A percentile compares a stretch with the other conserved stretches of the same genome.
Conservation (phyloP, 1,140 invertebrate genomes). For the Nephotettix cincticeps region DNA sequence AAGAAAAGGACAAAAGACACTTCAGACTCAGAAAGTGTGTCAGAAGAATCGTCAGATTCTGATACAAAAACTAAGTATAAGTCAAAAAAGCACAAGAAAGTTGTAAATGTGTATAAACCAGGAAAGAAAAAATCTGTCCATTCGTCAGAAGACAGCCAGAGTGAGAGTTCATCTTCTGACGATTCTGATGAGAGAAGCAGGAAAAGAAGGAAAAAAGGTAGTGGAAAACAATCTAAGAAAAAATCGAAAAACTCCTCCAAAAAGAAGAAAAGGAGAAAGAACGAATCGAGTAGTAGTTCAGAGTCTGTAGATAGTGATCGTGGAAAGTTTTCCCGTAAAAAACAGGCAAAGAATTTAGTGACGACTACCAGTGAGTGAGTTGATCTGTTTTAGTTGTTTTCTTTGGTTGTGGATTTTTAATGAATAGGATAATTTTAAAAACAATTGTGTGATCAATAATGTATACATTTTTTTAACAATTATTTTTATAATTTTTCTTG, state of each 20-base stretch:
- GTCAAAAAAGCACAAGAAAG: conserved; percentile 34
- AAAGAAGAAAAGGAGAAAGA: conserved; percentile 24
- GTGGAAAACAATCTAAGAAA: conserved; percentile 30
- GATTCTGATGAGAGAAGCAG: conserved; percentile 28
- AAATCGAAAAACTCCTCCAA: conserved; percentile 25
- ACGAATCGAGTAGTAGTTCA: background rate
- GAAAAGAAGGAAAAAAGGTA: conserved; percentile 22
- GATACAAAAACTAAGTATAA: conserved; percentile 27
- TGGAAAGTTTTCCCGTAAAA: too few species aligned
- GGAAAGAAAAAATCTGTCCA: background rate
- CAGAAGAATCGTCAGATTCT: conserved; percentile 29
- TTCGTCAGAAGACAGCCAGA: conserved; percentile 29
- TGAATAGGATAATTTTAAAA: too few species aligned
- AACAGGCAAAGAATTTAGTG: too few species aligned
- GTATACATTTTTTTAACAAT: too few species aligned
- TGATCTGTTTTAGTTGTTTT: too few species aligned
- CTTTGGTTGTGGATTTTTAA: too few species aligned
- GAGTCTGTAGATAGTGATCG: background rate
- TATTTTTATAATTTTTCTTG: too few species aligned
- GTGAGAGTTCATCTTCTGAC: conserved; percentile 31
- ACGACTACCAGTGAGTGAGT: too few species aligned
- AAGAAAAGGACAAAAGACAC: conserved; percentile 30
- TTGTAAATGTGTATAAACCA: conserved; percentile 34
- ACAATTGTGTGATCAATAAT: too few species aligned
- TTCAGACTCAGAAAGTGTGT: conserved; percentile 30